Evolutionary conservation across 2,113 vertebrate species (phyloP).

Genomic region (Plecotus auritus): DNA sequence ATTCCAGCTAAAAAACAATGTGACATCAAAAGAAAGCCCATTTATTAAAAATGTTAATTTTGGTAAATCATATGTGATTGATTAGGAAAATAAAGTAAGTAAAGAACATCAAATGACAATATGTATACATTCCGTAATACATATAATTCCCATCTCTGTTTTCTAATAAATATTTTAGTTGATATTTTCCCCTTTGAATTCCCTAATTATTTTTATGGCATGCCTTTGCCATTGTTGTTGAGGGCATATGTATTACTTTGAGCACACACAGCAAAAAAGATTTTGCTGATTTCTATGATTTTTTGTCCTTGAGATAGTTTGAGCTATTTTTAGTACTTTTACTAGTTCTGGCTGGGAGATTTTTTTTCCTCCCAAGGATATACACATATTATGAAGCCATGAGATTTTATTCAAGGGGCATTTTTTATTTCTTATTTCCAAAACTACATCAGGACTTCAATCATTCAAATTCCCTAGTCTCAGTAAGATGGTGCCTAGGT

Average conservation of each 20-base stretch:
- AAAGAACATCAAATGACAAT: slow-evolving; percentile 58
- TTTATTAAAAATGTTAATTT: slow-evolving; percentile 74
- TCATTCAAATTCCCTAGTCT: background rate
- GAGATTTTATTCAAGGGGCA: slow-evolving; percentile 53
- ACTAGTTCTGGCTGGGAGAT: slow-evolving; percentile 56
- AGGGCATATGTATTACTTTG: slow-evolving; percentile 46
- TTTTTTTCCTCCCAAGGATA: slow-evolving; percentile 24
- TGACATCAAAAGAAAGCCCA: slow-evolving; percentile 67
- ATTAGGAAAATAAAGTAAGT: slow-evolving; percentile 62
- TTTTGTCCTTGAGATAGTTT: slow-evolving; percentile 55
- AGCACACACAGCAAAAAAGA: slow-evolving; percentile 62
- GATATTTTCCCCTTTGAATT: background rate
- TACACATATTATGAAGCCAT: slow-evolving; percentile 53
- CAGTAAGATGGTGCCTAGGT: background rate
- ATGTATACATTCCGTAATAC: slow-evolving; percentile 36
- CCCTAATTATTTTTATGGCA: slow-evolving; percentile 42
- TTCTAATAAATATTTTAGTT: background rate
- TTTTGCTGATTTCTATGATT: slow-evolving; percentile 67
- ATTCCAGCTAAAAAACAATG: slow-evolving; percentile 12
- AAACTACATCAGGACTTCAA: background rate
- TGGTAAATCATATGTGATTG: slow-evolving; percentile 57
- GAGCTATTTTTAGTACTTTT: slow-evolving; percentile 75
- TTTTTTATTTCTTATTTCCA: slow-evolving; percentile 55
- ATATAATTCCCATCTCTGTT: background rate
- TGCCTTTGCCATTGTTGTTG: background rate